phyloP scores from a whole-genome alignment of 2,113 vertebrate species.

The Anthoscopus minutus region DNA sequence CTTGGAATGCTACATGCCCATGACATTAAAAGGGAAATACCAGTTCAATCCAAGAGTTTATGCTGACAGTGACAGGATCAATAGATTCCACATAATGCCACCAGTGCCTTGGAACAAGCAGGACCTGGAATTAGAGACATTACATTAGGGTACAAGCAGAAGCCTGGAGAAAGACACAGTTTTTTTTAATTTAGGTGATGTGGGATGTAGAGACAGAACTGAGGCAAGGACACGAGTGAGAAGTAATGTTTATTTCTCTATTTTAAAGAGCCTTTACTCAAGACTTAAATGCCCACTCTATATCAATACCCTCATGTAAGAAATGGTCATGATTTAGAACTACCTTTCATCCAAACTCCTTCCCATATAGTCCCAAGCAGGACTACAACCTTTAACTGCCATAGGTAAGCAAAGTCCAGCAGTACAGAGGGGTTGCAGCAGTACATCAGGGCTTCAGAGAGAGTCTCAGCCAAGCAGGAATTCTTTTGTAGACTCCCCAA shows the following conservation, averaged over 20 bases:
- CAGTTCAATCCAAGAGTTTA: constrained; percentile 96
- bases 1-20: not conserved
- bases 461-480: not conserved
- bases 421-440: not conserved
- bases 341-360: not conserved
- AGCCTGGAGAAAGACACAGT: not conserved
- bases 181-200: not conserved
- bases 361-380: not conserved
- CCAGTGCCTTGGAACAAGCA: constrained; percentile 92
- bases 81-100: constrained; percentile 96
- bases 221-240: not conserved
- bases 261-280: not conserved
- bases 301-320: not conserved
- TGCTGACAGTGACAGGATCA: constrained; percentile 88
- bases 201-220: not conserved
- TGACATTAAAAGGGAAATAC: constrained; percentile 60
- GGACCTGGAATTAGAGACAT: constrained; percentile 76
- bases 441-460: not conserved
- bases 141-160: not conserved
- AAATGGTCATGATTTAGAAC: not conserved
- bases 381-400: not conserved
- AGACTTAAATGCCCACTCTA: not conserved
- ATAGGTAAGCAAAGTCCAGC: not conserved
- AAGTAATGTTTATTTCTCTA: not conserved
- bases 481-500: not conserved